These are phyloP conservation scores for Tetheella fluctuosa DNA, from an alignment of 2,888 invertebrate species.

Conservation along the genomic window DNA sequence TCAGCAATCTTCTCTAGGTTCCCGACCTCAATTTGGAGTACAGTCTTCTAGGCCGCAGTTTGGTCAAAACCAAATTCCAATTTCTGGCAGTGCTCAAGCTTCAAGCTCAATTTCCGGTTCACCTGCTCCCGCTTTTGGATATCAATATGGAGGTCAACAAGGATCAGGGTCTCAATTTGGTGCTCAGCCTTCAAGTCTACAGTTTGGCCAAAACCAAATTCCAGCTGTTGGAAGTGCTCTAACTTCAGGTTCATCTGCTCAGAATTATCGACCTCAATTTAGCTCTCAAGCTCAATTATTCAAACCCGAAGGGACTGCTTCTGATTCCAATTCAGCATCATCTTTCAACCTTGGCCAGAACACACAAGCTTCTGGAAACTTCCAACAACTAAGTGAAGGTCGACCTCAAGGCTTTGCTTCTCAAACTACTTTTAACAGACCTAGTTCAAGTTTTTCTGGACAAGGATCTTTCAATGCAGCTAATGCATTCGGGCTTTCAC, in stretches of 20 bases:
- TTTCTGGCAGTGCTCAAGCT: constrained; percentile 19
- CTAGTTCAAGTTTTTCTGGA: constrained; percentile 9
- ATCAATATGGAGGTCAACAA: not conserved
- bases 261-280: constrained; percentile 21
- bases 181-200: not conserved
- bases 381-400: not conserved
- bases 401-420: constrained; percentile 7
- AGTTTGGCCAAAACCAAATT: not conserved
- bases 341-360: constrained; percentile 4
- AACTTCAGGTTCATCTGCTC: not conserved
- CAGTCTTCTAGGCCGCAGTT: constrained; percentile 17
- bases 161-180: not conserved
- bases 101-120: not conserved
- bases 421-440: constrained; percentile 12
- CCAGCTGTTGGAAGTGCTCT: not conserved
- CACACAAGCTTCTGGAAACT: not conserved
- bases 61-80: constrained; percentile 16
- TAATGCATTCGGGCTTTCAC: constrained; percentile 18
- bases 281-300: constrained; percentile 21
- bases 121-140: not conserved
- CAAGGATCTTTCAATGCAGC: constrained; percentile 8
- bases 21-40: constrained; percentile 19
- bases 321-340: constrained; percentile 10
- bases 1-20: constrained; percentile 4
- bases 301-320: constrained; percentile 25